Evolutionary conservation across 2,888 invertebrate genomes (phyloP).

Genomic region (Eilema caniola): DNA sequence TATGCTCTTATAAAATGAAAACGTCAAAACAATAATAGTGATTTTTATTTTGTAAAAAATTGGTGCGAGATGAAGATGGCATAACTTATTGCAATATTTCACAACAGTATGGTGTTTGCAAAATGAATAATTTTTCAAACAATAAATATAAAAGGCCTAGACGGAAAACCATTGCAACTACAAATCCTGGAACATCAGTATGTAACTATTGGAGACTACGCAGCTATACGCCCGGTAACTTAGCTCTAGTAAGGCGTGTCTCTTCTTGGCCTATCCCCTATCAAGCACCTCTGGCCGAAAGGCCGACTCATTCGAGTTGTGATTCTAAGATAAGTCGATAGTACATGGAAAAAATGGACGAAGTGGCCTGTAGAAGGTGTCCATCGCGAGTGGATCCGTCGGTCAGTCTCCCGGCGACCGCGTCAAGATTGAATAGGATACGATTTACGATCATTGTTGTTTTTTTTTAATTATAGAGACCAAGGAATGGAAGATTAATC

Average conservation of each 20-base stretch:
- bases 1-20: neutral
- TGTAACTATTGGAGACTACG: slow-evolving; percentile 21
- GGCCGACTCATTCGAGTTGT: too few relatives aligned
- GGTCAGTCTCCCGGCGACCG: too few relatives aligned
- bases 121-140: slow-evolving; percentile 67
- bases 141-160: slow-evolving; percentile 72
- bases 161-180: slow-evolving; percentile 61
- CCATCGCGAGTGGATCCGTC: too few relatives aligned
- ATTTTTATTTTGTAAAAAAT: slow-evolving; percentile 20
- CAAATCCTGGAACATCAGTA: slow-evolving; percentile 67
- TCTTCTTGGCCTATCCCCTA: too few relatives aligned
- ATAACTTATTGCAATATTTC: slow-evolving; percentile 18
- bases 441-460: neutral
- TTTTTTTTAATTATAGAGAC: slow-evolving; percentile 45
- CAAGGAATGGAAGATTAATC: slow-evolving; percentile 43
- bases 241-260: too few relatives aligned
- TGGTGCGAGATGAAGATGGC: neutral
- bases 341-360: too few relatives aligned
- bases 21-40: slow-evolving; percentile 26
- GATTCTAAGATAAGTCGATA: too few relatives aligned
- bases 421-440: neutral
- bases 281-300: too few relatives aligned
- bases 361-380: too few relatives aligned
- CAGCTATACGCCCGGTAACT: too few relatives aligned
- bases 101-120: slow-evolving; percentile 59